phyloP scores from a whole-genome alignment of 2,797 vertebrate genomes.

The Spinibarbus caldwelli region DNA sequence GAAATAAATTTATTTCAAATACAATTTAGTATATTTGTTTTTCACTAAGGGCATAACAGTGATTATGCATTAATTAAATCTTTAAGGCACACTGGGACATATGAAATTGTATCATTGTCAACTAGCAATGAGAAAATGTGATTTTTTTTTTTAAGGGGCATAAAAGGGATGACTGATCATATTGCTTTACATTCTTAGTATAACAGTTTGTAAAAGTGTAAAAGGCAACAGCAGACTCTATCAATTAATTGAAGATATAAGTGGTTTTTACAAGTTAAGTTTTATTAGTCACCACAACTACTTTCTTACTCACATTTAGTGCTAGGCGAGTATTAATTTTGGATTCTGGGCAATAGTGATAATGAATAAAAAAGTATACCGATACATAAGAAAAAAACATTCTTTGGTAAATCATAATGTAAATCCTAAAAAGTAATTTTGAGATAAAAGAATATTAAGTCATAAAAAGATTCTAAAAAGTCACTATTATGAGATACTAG shows the following conservation, averaged over 20 bases:
- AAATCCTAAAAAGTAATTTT: background rate
- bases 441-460: background rate
- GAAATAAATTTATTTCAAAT: no score
- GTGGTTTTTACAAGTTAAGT: background rate
- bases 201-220: background rate
- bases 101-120: slow-evolving; percentile 29
- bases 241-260: background rate
- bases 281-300: background rate
- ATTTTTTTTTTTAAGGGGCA: no score
- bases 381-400: background rate
- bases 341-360: background rate
- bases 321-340: background rate
- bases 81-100: slow-evolving; percentile 27
- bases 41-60: background rate
- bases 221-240: background rate
- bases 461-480: background rate
- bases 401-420: background rate
- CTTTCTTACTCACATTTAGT: background rate
- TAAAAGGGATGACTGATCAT: background rate
- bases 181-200: background rate
- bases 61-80: background rate
- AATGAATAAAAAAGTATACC: background rate
- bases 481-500: background rate
- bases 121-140: slow-evolving; percentile 64
- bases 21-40: no score